A percentile compares a stretch with the other conserved stretches of the same genome.
Conservation (phyloP, 2,888 invertebrate species). For the Mesorhabditis spiculigera region DNA sequence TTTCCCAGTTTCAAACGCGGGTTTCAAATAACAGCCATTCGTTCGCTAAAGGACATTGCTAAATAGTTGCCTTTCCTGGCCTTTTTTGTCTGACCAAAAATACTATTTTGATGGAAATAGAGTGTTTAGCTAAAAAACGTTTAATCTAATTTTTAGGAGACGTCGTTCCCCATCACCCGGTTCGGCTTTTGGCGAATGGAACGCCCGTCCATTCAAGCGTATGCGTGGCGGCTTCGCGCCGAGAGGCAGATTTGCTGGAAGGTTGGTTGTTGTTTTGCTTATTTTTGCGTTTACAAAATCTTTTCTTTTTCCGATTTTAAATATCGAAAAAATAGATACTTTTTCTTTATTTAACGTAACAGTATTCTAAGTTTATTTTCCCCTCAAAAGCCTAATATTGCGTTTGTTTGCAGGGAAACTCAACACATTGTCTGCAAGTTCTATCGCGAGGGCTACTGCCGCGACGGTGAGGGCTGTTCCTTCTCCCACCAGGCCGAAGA, state of each 20-base stretch:
- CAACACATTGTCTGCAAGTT: constrained; percentile 56
- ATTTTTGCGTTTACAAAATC: no score
- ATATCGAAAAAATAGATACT: no score
- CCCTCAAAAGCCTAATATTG: no score
- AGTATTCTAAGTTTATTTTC: no score
- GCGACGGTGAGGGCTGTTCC: constrained; percentile 55
- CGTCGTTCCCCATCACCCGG: background rate
- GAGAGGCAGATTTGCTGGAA: background rate
- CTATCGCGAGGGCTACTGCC: constrained; percentile 58
- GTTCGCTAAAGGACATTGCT: no score
- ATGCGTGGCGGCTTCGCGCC: background rate
- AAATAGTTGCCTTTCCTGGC: no score
- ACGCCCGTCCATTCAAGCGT: background rate
- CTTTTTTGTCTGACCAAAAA: no score
- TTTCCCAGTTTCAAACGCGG: no score
- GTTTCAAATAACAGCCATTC: no score
- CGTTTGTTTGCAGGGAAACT: constrained; percentile 11
- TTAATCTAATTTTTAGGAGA: background rate
- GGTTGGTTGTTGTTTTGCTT: background rate
- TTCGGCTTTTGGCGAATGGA: background rate
- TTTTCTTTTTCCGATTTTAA: no score
- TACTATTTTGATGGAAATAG: background rate
- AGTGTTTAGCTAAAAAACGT: background rate
- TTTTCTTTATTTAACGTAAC: no score
- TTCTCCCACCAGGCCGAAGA: constrained; percentile 55